A percentile compares a stretch with the other conserved stretches of the same genome.
Evolutionary conservation across 35 echinoderm and acorn worm species (phyloP).

Genomic region (Heliocidaris tuberculata): DNA sequence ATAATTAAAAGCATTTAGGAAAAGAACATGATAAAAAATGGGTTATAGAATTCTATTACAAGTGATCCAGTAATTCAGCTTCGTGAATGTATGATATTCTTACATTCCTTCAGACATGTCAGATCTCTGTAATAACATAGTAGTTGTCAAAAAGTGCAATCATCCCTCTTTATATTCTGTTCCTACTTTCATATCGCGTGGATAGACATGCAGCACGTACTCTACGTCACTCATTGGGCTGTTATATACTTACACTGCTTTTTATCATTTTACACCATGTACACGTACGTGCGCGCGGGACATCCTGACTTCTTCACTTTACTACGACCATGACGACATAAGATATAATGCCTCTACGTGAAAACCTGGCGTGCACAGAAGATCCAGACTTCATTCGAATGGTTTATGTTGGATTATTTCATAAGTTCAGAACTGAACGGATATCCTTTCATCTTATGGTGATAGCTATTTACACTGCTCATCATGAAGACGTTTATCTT

Average conservation of each 20-base stretch:
- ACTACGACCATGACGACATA: background rate
- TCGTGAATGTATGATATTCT: too few species aligned
- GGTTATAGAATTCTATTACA: too few species aligned
- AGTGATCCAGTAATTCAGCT: too few species aligned
- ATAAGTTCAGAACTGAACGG: background rate
- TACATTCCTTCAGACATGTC: too few species aligned
- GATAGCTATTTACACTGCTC: background rate
- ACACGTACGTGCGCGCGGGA: background rate
- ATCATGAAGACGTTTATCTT: background rate
- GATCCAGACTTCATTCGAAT: background rate
- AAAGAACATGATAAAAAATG: too few species aligned
- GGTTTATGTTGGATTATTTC: background rate
- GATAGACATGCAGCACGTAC: background rate
- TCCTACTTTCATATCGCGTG: background rate
- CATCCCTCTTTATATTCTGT: background rate
- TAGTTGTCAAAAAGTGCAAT: too few species aligned
- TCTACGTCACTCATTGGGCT: background rate
- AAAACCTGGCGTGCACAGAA: background rate
- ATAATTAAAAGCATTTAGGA: too few species aligned
- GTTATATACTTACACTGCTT: background rate
- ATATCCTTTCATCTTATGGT: background rate
- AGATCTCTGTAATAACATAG: too few species aligned
- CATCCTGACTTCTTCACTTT: background rate
- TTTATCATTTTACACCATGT: background rate
- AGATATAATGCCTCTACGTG: background rate